Percentiles rank a stretch among this genome's conserved stretches.
Evolutionary conservation across 2,888 invertebrate species (phyloP).

Genomic region (Acanthoscelides obtectus): DNA sequence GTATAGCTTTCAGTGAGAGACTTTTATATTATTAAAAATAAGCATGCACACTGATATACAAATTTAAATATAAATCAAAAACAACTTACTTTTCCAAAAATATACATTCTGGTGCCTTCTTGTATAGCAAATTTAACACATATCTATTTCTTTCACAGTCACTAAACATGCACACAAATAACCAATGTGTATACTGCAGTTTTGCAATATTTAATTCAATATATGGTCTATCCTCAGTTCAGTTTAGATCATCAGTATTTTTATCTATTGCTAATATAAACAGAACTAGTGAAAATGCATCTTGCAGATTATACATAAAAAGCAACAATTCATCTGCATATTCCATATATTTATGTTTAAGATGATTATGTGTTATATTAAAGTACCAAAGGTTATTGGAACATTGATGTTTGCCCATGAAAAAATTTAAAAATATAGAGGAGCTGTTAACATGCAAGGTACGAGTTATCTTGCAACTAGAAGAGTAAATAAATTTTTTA

Average conservation of each 20-base stretch:
- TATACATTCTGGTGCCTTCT: background rate
- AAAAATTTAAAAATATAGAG: no score
- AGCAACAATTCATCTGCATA: background rate
- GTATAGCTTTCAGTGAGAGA: no score
- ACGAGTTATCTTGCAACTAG: no score
- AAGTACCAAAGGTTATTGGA: no score
- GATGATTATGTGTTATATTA: no score
- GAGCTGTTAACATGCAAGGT: no score
- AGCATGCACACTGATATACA: background rate
- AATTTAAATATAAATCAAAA: background rate
- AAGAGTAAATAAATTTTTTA: no score
- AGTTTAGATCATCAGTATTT: background rate
- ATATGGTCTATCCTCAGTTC: background rate
- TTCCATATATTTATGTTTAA: background rate
- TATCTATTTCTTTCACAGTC: background rate
- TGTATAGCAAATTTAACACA: background rate
- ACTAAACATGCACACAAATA: background rate
- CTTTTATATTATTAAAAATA: no score
- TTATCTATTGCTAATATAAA: background rate
- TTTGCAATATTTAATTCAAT: background rate
- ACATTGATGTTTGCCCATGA: no score
- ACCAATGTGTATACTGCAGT: background rate
- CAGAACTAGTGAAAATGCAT: background rate
- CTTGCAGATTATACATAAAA: background rate
- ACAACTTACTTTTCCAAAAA: background rate